A percentile compares a stretch with the other conserved stretches of the same genome.
These are phyloP conservation scores for Leucozona laternaria DNA, from an alignment of 2,888 invertebrate genomes.

Conservation along the genomic window DNA sequence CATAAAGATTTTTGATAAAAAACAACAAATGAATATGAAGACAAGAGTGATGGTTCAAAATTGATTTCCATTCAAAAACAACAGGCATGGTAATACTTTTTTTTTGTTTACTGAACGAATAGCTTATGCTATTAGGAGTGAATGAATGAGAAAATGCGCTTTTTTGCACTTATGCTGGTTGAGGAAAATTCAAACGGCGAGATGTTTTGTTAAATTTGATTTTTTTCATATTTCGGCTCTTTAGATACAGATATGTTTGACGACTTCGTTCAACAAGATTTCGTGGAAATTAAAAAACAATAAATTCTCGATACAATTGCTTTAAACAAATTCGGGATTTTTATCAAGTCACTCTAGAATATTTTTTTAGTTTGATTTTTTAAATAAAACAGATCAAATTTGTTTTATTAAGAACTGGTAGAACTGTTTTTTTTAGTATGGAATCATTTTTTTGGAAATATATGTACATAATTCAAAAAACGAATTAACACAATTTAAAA, in stretches of 20 bases:
- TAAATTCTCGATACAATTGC: not conserved
- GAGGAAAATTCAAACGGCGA: not conserved
- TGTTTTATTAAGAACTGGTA: no score
- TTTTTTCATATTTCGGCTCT: not conserved
- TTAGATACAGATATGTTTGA: not conserved
- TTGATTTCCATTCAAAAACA: conserved; percentile 3
- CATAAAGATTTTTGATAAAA: conserved; percentile 23
- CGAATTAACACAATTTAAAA: not conserved
- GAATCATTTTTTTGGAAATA: no score
- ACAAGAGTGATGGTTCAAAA: not conserved
- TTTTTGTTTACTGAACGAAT: not conserved
- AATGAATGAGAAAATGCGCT: conserved; percentile 28
- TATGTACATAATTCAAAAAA: no score
- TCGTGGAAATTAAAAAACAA: not conserved
- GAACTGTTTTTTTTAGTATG: not conserved
- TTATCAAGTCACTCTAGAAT: no score
- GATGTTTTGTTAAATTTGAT: not conserved
- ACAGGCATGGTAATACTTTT: not conserved
- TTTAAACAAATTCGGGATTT: no score
- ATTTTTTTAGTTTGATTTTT: no score
- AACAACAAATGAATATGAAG: conserved; percentile 52
- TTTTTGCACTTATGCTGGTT: not conserved
- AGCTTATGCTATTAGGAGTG: conserved; percentile 32
- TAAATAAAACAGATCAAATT: no score
- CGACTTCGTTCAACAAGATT: not conserved